These are phyloP conservation scores for Pogoniulus pusillus DNA, from an alignment of 2,797 vertebrate species.

Conservation along the genomic window DNA sequence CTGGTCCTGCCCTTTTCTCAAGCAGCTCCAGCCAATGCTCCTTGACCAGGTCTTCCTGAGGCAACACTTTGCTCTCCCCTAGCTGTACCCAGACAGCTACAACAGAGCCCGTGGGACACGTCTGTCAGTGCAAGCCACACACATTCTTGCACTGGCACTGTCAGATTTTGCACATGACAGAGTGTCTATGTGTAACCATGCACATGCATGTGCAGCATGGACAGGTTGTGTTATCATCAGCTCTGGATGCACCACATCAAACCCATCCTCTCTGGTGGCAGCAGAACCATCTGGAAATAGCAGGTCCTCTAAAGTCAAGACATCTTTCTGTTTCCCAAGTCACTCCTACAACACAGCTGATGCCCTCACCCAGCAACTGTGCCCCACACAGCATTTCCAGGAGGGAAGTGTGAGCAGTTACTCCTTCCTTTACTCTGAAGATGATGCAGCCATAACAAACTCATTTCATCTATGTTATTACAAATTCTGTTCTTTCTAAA, in stretches of 20 bases:
- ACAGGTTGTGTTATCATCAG: background rate
- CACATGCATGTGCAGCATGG: rapidly evolving
- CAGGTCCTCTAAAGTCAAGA: background rate
- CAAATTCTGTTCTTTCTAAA: background rate
- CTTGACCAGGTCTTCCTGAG: background rate
- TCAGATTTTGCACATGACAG: background rate
- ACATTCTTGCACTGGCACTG: background rate
- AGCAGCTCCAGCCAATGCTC: background rate
- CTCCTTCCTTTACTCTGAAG: background rate
- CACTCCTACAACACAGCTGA: background rate
- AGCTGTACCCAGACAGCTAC: rapidly evolving
- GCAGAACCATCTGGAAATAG: background rate
- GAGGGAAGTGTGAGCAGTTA: background rate
- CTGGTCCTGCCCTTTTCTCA: background rate
- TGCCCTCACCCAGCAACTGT: background rate
- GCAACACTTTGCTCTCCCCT: background rate
- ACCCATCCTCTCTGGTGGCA: background rate
- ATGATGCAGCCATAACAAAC: background rate
- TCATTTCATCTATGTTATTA: background rate
- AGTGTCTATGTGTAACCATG: too few relatives aligned
- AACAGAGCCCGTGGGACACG: rapidly evolving
- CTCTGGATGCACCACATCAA: background rate
- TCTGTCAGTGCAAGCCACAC: background rate
- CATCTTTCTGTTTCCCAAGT: background rate
- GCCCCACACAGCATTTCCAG: background rate